Evolutionary conservation across 2,888 invertebrate species (phyloP).

Genomic region (Microdon myrmicae): DNA sequence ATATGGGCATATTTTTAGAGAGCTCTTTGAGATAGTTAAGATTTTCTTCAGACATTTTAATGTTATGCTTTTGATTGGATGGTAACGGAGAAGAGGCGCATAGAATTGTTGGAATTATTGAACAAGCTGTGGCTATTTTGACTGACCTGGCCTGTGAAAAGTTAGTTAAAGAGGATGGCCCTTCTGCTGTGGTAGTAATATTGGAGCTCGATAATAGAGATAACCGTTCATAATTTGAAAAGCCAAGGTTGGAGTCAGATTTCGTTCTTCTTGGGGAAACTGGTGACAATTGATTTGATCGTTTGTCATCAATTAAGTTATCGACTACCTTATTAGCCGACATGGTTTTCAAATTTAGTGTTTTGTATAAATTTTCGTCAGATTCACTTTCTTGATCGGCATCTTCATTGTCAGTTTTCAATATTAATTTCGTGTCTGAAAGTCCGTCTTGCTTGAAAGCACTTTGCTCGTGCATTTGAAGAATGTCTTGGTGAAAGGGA

Average conservation of each 20-base stretch:
- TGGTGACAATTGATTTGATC: too few species aligned
- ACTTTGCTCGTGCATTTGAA: constrained; percentile 46
- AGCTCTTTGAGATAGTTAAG: constrained; percentile 65
- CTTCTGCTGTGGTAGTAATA: constrained; percentile 14
- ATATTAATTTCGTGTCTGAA: too few species aligned
- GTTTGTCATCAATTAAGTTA: too few species aligned
- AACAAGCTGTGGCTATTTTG: constrained; percentile 27
- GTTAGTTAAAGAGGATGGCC: too few species aligned
- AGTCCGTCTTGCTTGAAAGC: too few species aligned
- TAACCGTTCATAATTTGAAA: constrained; percentile 86
- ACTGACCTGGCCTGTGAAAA: constrained; percentile 27
- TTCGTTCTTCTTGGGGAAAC: constrained; percentile 69
- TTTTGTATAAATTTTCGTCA: too few species aligned
- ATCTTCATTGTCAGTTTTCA: too few species aligned
- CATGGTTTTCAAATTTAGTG: too few species aligned
- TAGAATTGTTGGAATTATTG: constrained; percentile 34
- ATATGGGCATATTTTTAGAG: constrained; percentile 66
- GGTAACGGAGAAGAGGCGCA: constrained; percentile 45
- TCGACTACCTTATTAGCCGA: too few species aligned
- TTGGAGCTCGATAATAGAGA: constrained; percentile 75
- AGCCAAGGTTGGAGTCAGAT: constrained; percentile 86
- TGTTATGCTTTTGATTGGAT: constrained; percentile 54
- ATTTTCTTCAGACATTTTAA: constrained; percentile 64
- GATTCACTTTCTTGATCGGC: too few species aligned
- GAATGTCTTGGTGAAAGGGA: constrained; percentile 58